Evolutionary conservation across 2,888 invertebrate genomes (phyloP), one percentile per base, ranked within the genome.

Genomic region (Cancer borealis): DNA sequence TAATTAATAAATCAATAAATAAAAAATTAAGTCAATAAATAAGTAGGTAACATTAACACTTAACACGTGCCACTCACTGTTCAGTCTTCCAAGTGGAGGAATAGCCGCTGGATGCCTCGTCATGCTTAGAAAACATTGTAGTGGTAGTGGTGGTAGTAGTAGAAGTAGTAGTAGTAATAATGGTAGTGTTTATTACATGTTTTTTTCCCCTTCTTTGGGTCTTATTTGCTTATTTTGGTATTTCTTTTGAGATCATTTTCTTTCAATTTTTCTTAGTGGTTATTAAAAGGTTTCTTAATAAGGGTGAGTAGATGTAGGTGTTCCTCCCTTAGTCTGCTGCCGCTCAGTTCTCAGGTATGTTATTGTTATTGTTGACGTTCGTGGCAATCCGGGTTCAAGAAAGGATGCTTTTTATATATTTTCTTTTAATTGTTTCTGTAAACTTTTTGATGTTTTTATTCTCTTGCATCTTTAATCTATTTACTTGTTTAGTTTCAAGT

Each of bases 21-120:
- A n/a, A n/a, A n/a, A n/a, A n/a, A n/a, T n/a, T n/a, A n/a, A n/a
- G n/a, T n/a, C n/a, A n/a, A n/a, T n/a, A n/a, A n/a, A n/a, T n/a
- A n/a, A n/a, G 1, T 54, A 54, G 3, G 10, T 54, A 54, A 8
- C n/a, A 17, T 17, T 17, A 14, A 60, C 17, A 60, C 60, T n/a
- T n/a, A n/a, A 60, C 54, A 54, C 54, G 5, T n/a, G n/a, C 73
- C 73, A 90, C 90, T 90, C 39, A 90, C 90, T 90, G 90, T 12
- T 60, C 60, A 26, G 90, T 90, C 30, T 90, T 90, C 90, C 90
- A 90, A 17, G 90, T 90, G 60, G 90, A 90, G 84, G 84, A 14
- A 39, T 39, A 84, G 17, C 84, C 39, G 39, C 14, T 39, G 17
- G 84, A 12, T 5, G 1, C 39, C 14, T 84, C 39, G 30, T 39